phyloP scores from a whole-genome alignment of 2,113 vertebrate genomes.

The Dermatemys mawii region DNA sequence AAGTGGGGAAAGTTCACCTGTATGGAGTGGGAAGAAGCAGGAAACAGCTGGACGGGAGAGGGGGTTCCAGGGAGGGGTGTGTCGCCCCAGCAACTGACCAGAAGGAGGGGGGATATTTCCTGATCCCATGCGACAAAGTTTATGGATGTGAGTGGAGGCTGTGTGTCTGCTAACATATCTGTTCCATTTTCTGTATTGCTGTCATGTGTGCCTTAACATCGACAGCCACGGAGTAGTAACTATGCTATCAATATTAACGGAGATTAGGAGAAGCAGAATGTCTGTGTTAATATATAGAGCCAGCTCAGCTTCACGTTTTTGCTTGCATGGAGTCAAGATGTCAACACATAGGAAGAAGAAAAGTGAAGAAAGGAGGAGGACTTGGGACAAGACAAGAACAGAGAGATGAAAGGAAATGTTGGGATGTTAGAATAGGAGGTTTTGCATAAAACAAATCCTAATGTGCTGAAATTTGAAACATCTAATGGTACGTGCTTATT shows the following conservation, averaged over 20 bases:
- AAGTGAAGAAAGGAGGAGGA: background rate
- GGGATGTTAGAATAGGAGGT: background rate
- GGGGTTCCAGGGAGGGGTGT: background rate
- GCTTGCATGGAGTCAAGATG: background rate
- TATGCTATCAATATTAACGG: background rate
- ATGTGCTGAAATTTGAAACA: background rate
- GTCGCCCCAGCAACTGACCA: background rate
- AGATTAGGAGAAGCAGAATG: background rate
- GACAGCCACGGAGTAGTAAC: background rate
- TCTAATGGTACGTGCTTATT: background rate
- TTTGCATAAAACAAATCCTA: background rate
- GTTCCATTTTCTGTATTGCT: background rate
- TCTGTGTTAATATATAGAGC: background rate
- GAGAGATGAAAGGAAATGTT: background rate
- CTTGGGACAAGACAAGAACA: background rate
- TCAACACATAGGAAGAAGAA: background rate
- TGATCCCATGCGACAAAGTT: background rate
- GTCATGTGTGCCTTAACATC: accelerated
- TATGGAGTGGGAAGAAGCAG: background rate
- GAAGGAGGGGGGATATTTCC: background rate
- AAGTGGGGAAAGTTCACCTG: background rate
- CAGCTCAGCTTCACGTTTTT: background rate
- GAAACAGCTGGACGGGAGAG: background rate
- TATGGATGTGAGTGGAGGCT: accelerated
- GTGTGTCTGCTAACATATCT: background rate